phyloP scores from a whole-genome alignment of 2,888 invertebrate species.

The Drosophila histrio region DNA sequence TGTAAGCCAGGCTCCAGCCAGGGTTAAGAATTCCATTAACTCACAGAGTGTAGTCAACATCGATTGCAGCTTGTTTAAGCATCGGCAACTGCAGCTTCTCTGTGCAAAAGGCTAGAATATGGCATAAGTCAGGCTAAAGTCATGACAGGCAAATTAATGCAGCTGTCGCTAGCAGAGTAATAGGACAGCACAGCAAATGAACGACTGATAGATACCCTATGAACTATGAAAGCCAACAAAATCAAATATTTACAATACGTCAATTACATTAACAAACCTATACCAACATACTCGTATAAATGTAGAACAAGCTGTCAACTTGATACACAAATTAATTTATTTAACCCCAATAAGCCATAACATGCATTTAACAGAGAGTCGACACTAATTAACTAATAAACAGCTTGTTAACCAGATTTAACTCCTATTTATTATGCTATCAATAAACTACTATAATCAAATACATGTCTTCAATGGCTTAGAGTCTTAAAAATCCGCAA shows the following conservation, averaged over 20 bases:
- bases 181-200: not conserved
- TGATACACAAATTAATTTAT: too few species aligned
- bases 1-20: constrained; percentile 12
- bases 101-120: constrained; percentile 5
- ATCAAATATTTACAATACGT: not conserved
- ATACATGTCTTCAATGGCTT: too few species aligned
- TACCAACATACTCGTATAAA: too few species aligned
- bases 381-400: too few species aligned
- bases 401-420: too few species aligned
- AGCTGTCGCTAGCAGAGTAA: constrained; percentile 46
- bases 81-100: constrained; percentile 9
- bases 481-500: too few species aligned
- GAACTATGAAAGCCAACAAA: not conserved
- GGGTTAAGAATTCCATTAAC: constrained; percentile 23
- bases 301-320: too few species aligned
- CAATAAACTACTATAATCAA: too few species aligned
- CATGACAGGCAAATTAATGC: constrained; percentile 62
- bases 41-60: constrained; percentile 37
- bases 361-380: too few species aligned
- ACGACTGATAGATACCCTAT: constrained; percentile 10
- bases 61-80: constrained; percentile 29
- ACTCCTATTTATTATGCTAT: too few species aligned
- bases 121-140: constrained; percentile 48
- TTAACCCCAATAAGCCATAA: too few species aligned
- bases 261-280: not conserved